Evolutionary conservation across 2,113 vertebrate genomes (phyloP), one percentile per base, ranked within the genome.

Genomic region (Etheostoma cragini): DNA sequence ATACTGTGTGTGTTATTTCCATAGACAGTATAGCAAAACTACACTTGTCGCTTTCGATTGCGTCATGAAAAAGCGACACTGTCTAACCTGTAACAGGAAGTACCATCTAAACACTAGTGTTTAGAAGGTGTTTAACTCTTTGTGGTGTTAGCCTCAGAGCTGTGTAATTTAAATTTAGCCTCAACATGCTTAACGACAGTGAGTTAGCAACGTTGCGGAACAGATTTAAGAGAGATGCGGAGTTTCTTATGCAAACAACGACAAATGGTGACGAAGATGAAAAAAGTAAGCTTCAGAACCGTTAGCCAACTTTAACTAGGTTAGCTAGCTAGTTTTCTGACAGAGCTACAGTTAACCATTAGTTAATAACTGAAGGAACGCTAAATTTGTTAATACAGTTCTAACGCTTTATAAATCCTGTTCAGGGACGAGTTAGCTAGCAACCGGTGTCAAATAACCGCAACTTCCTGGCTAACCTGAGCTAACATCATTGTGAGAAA

Each of bases 191-290:
- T 0, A 82, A 89, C 52, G 91, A 93, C 24, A 91, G 49, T 19
- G 94, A 96, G 4, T 33, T 95, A 1, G 84, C 87, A 0, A 91
- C 88, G n/a, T 49, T 96, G 42, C 88, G 95, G 42, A 95, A 96
- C 24, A 86, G 95, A 35, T 95, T 96, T 75, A 94, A 90, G 68
- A 91, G 60, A 88, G 89, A 95, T 85, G 92, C 94, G 2, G 94
- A 94, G 65, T 74, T 94, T 73, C 87, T 95, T 16, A 83, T 94
- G 82, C 94, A 89, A 58, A 64, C 86, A 47, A 63, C 84, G 17
- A 53, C 88, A 16, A 52, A 87, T 14, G 76, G 60, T 45, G 91
- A 83, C 77, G 78, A 77, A 17, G 85, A 89, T 26, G 92, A 94
- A 57, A 94, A 91, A 83, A 92, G 95, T 96, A 93, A 95, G 94